Conservation (phyloP, 2,113 vertebrate species). For the Camelus bactrianus region DNA sequence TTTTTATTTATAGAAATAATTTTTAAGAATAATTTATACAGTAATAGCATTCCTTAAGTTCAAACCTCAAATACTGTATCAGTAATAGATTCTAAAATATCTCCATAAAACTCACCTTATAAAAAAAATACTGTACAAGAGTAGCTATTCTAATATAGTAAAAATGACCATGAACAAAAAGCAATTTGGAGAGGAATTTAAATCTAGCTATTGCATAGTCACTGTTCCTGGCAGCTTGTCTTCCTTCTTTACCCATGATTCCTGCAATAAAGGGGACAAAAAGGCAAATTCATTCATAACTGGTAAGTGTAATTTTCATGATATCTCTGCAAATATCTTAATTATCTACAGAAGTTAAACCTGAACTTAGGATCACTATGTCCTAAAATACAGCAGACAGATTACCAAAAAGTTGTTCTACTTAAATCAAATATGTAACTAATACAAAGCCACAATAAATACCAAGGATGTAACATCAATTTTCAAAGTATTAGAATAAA, state of each 20-base stretch:
- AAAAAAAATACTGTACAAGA: conserved; percentile 99
- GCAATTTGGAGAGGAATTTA: conserved; percentile 97
- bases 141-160: conserved; percentile 99
- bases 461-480: neutral
- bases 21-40: conserved; percentile 21
- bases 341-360: neutral
- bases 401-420: neutral
- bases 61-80: neutral
- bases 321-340: neutral
- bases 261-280: conserved; percentile 87
- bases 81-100: conserved; percentile 41
- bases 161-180: conserved; percentile 99
- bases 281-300: conserved; percentile 55
- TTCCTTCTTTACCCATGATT: conserved; percentile 99
- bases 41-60: conserved; percentile 1
- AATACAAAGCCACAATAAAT: conserved; percentile 8
- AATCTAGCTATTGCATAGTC: conserved; percentile 99
- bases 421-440: conserved; percentile 39
- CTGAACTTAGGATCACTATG: neutral
- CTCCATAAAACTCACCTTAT: conserved; percentile 92
- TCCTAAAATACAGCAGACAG: neutral
- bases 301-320: neutral
- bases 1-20: conserved; percentile 41
- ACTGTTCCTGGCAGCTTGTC: conserved; percentile 98
- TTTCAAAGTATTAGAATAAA: conserved; percentile 47